These are phyloP conservation scores for Myotis vivesi DNA, from an alignment of 2,797 vertebrate genomes.

Conservation along the genomic window DNA sequence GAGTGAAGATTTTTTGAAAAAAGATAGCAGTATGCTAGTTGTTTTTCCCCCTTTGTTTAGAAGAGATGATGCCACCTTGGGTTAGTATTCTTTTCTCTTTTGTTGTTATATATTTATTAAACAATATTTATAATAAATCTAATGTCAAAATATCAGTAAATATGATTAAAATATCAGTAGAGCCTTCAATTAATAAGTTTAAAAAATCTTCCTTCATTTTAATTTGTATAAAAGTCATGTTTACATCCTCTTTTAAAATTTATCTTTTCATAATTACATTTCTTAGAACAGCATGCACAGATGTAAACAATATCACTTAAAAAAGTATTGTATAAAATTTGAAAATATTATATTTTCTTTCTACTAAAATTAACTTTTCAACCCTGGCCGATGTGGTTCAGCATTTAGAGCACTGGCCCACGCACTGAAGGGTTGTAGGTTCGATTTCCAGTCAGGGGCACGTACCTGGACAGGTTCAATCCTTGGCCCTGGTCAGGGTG, in stretches of 20 bases:
- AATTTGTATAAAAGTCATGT: not conserved
- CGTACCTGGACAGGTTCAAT: no score
- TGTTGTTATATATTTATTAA: not conserved
- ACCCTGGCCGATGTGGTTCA: no score
- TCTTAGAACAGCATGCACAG: not conserved
- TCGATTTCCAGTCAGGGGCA: no score
- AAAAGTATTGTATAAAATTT: not conserved
- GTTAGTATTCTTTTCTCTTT: not conserved
- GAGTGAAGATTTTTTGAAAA: not conserved
- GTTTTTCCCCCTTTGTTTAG: not conserved
- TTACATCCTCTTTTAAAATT: not conserved
- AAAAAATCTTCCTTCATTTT: not conserved
- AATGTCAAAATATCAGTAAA: not conserved
- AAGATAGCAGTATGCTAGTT: not conserved
- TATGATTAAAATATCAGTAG: no score
- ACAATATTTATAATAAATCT: not conserved
- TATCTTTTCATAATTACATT: not conserved
- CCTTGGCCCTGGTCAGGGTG: no score
- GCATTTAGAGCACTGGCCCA: no score
- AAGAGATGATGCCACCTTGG: not conserved
- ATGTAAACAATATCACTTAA: not conserved
- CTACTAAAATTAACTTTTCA: not conserved
- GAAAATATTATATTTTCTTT: not conserved
- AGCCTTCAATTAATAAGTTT: not conserved
- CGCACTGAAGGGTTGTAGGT: no score